Conservation (phyloP, 37 sponge, comb jelly and placozoan species). For the Aplysina aerophoba region DNA sequence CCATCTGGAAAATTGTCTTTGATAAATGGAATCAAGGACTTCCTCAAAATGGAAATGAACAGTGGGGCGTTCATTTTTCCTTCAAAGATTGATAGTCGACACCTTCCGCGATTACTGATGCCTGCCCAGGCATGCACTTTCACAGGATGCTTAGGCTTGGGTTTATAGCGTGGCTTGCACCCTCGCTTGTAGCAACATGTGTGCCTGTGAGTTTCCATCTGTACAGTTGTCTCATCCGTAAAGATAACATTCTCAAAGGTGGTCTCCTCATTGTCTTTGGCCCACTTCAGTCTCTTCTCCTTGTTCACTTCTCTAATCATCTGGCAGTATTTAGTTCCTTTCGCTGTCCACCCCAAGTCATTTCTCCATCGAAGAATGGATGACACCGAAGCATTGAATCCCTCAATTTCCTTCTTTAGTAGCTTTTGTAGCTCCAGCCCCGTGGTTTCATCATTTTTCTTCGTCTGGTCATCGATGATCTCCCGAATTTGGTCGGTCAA, state of each 20-base stretch:
- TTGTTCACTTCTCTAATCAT: constrained; percentile 10
- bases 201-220: constrained; percentile 8
- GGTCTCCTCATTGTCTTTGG: neutral
- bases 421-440: neutral
- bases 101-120: constrained; percentile 8
- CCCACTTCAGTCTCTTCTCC: neutral
- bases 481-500: neutral
- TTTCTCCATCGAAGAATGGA: neutral
- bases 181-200: constrained; percentile 5
- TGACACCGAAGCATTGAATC: neutral
- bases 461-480: neutral
- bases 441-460: neutral
- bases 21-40: neutral
- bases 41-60: constrained; percentile 5
- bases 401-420: constrained; percentile 6
- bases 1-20: neutral
- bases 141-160: neutral
- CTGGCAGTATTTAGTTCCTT: constrained; percentile 6
- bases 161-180: neutral
- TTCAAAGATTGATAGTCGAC: neutral
- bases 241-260: neutral
- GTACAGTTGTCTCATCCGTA: neutral
- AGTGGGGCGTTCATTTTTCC: neutral
- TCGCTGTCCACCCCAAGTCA: neutral
- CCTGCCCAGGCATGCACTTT: neutral